Base-by-base conservation (phyloP, 1,140 invertebrate genomes). In the Lepidostoma basale region DNA sequence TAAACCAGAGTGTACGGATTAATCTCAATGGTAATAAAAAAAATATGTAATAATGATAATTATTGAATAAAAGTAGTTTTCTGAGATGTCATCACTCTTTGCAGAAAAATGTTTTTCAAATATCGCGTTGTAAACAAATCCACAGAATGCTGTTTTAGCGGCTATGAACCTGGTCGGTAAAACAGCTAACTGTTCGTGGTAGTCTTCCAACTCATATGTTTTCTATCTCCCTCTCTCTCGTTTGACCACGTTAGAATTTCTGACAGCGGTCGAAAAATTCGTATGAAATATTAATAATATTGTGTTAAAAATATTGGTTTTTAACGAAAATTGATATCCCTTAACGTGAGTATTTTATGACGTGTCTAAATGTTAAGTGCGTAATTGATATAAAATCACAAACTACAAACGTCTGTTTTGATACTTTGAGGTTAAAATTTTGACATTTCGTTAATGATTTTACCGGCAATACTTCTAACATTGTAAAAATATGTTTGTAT, bases 381-480 rank as follows among this genome's bases (percentile, higher is more conserved):
- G 12, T 47, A 47, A 6, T 9, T 20, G 23, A 20, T 47, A 22
- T 8, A 22, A 22, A 14, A 0, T 9, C 18, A 2, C 1, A 18
- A 23, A 47, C 33, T 22, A 47, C 44, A 22, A 22, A 18, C 23
- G 5, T 10, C 23, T 22, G 6, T 12, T 20, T 12, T 3, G 44
- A 18, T 22, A 6, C 12, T 56, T 56, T 56, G 26, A 56, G 52
- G 52, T 56, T 56, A 56, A 33, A 10, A 9, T 56, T 56, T 56
- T 56, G 52, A 56, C 52, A 56, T 56, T 56, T 56, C 52, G 30
- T 33, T 56, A 56, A 56, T 30, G 28, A 56, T 56, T 56, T 56
- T 56, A 18, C 52, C 52, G 52, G 52, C 16, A 1, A 12, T 36
- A 12, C 33, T 36, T 36, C 10, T 12, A 12, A 36, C 14, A 12